Conservation (phyloP, 23 tunicate species). For the Oikopleura vanhoeffeni region DNA sequence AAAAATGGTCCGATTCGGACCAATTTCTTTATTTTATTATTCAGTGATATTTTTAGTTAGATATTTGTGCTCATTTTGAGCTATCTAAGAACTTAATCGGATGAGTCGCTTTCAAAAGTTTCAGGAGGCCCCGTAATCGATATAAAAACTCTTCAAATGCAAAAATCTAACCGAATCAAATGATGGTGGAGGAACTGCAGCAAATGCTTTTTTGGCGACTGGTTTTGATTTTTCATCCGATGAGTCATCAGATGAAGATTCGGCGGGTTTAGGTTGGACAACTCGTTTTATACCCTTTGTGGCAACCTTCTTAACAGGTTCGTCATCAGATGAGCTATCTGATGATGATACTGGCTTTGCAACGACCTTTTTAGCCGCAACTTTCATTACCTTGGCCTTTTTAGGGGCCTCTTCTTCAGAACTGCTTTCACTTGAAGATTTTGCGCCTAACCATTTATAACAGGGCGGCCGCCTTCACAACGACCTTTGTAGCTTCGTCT, state of each 20-base stretch:
- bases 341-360: neutral
- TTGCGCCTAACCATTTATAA: too few relatives aligned
- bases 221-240: neutral
- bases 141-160: neutral
- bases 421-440: neutral
- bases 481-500: too few relatives aligned
- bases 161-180: neutral
- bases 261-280: neutral
- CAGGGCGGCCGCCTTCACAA: too few relatives aligned
- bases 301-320: neutral
- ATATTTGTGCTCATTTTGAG: too few relatives aligned
- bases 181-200: neutral
- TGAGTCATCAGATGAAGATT: neutral
- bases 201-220: too few relatives aligned
- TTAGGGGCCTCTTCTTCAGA: slow-evolving; percentile 11
- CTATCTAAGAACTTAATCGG: too few relatives aligned
- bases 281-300: neutral
- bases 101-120: too few relatives aligned
- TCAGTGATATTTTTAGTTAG: too few relatives aligned
- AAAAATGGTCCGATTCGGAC: neutral
- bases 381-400: neutral
- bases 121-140: too few relatives aligned
- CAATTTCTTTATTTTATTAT: neutral
- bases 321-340: neutral
- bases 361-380: neutral